Evolutionary conservation across 2,888 invertebrate genomes (phyloP).

Genomic region (Aphrophora alni): DNA sequence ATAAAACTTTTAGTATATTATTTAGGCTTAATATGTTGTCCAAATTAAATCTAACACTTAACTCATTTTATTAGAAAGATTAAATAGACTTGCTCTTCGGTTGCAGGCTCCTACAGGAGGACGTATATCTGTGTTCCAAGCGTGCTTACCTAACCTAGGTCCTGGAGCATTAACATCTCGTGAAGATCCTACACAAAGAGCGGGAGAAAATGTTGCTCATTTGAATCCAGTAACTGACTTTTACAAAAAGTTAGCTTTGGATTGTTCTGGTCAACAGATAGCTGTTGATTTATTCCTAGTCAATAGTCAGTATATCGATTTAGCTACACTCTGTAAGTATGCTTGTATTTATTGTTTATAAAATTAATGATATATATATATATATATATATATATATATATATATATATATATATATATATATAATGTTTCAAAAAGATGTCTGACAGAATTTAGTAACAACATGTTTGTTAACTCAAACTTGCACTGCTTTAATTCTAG

Average conservation of each 20-base stretch:
- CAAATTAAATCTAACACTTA: too few species aligned
- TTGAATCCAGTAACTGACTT: constrained; percentile 91
- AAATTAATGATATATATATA: too few species aligned
- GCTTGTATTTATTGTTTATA: not conserved
- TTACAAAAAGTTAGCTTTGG: constrained; percentile 93
- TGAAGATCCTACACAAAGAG: constrained; percentile 87
- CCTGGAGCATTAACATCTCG: constrained; percentile 85
- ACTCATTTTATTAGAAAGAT: too few species aligned
- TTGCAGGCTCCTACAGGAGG: constrained; percentile 87
- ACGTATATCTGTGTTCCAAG: constrained; percentile 92
- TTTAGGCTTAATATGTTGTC: too few species aligned
- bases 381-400: too few species aligned
- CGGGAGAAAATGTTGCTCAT: constrained; percentile 81
- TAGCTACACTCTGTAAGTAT: constrained; percentile 87
- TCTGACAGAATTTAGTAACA: too few species aligned
- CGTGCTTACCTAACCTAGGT: constrained; percentile 84
- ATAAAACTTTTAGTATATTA: too few species aligned
- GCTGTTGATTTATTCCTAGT: constrained; percentile 95
- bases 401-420: too few species aligned
- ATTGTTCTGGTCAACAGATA: constrained; percentile 95
- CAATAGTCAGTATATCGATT: constrained; percentile 91
- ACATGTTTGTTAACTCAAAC: too few species aligned
- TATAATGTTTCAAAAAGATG: too few species aligned
- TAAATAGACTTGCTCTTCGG: too few species aligned
- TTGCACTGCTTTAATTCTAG: too few species aligned